Evolutionary conservation across 2,113 vertebrate genomes (phyloP).

Genomic region (Vulpes ferrilata): DNA sequence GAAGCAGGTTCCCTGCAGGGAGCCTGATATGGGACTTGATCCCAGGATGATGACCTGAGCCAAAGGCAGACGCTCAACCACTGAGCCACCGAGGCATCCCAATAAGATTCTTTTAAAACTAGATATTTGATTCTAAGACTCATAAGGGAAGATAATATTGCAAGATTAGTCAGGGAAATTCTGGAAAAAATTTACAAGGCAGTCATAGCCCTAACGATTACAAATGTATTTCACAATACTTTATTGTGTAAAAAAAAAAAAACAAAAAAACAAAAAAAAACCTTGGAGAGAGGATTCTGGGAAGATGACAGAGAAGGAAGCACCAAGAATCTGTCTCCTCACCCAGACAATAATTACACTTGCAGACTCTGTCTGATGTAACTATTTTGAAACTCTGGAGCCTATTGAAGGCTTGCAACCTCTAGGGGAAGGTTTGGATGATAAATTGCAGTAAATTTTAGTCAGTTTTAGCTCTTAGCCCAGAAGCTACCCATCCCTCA

Average conservation of each 20-base stretch:
- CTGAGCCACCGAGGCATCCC: too few relatives aligned
- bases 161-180: background rate
- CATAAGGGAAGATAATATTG: background rate
- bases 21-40: too few relatives aligned
- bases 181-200: background rate
- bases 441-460: slow-evolving; percentile 1
- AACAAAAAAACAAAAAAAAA: too few relatives aligned
- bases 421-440: background rate
- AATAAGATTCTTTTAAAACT: too few relatives aligned
- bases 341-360: background rate
- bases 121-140: background rate
- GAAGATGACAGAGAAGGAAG: background rate
- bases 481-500: background rate
- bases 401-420: background rate
- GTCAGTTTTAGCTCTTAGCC: background rate
- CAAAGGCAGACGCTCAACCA: too few relatives aligned
- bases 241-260: background rate
- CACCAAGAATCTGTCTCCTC: background rate
- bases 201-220: background rate
- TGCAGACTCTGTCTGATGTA: background rate
- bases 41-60: too few relatives aligned
- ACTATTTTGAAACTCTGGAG: background rate
- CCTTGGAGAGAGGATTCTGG: background rate
- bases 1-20: too few relatives aligned
- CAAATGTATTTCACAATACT: background rate